Base-by-base conservation (phyloP, 1,140 invertebrate species). In the Hesperophylax magnus region DNA sequence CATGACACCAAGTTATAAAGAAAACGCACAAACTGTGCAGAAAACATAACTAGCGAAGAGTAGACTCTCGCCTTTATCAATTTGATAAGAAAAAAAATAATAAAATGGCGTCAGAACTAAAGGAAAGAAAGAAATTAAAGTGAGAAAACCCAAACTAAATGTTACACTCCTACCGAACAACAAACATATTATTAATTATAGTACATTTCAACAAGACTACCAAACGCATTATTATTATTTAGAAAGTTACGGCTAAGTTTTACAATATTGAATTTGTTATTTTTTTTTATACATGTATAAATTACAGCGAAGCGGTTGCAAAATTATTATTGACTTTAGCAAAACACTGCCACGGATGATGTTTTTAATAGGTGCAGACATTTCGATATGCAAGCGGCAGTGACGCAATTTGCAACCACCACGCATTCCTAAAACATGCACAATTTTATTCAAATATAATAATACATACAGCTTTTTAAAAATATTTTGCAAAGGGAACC, bases 101-200 rank as follows among this genome's bases (percentile, higher is more conserved):
- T 61, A 61, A 22, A 61, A 61, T 4, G 39, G 39, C 18, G 11
- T 61, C 18, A 61, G 24, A 61, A 61, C 58, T 20, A 61, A 61
- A 61, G 24, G 39, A 47, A 18, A 61, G 24, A 61, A 15, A 58
- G 24, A 61, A 61, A 61, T 61, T 2, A 24, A 24, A 61, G 56
- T 18, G 58, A 61, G 56, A 61, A 61, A 61, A 61, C 58, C 58
- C 58, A 61, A 61, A 61, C 58, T 61, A 61, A 20, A 61, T 61
- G 58, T 61, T 61, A 61, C 58, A 61, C 9, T 61, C 58, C 58
- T 61, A 61, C 58, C 58, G 18, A 24, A 61, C 39, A 24, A 9
- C 20, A 61, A 61, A 61, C 58, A 24, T 47, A 47, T 27, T 27
- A 56, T 61, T 61, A n/a, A 61, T 61, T 14, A 61, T 61, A 24